Conservation (phyloP, 2,113 vertebrate species). For the Passer domesticus region DNA sequence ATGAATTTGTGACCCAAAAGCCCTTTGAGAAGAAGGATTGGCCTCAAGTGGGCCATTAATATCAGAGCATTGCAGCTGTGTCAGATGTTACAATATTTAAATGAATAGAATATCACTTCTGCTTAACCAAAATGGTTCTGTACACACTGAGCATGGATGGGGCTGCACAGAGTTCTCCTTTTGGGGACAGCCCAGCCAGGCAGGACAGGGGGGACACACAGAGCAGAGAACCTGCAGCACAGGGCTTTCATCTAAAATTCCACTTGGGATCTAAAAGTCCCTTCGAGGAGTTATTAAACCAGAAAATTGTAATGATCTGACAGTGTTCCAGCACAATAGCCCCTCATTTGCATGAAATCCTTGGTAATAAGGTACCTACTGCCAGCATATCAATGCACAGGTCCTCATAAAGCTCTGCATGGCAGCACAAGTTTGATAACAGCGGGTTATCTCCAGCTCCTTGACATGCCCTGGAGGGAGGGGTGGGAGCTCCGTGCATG, state of each 20-base stretch:
- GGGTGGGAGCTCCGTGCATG: accelerated
- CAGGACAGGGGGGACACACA: neutral
- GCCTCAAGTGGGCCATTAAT: conserved; percentile 61
- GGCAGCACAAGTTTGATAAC: neutral
- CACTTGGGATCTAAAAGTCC: neutral
- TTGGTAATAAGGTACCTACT: accelerated
- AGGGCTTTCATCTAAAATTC: neutral
- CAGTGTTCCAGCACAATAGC: neutral
- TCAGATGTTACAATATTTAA: conserved; percentile 40
- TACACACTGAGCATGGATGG: neutral
- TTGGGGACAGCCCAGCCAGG: neutral
- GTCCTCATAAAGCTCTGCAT: neutral
- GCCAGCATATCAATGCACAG: accelerated
- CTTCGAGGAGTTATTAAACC: neutral
- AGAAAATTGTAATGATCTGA: neutral
- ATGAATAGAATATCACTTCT: conserved; percentile 8
- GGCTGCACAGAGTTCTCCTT: accelerated
- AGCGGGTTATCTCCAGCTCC: accelerated
- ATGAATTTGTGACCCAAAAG: conserved; percentile 9
- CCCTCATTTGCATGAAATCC: neutral
- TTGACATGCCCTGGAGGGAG: neutral
- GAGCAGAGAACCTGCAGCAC: accelerated
- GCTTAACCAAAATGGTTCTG: neutral
- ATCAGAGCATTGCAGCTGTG: neutral
- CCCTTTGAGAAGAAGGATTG: conserved; percentile 21